Evolutionary conservation across 2,888 invertebrate species (phyloP), one percentile per base, ranked within the genome.

Genomic region (Euplexia lucipara): DNA sequence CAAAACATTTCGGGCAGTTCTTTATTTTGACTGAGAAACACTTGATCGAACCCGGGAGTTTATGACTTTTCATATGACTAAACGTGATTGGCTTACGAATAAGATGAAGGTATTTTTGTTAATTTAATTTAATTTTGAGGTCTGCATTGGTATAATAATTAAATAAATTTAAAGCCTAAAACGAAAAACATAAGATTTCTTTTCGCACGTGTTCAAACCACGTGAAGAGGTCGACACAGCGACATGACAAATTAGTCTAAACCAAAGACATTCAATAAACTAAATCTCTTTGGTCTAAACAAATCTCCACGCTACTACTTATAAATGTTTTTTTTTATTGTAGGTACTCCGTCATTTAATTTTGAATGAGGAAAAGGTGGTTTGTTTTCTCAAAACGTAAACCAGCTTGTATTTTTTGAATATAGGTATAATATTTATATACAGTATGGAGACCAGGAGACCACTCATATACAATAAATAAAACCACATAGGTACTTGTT

Each of bases 1-100:
- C 88, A 62, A 44, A 1, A 3, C 56, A 48, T 10, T 32, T 44
- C 83, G 82, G 89, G 10, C 34, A 64, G 44, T 56, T 63, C 75
- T 75, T 78, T 85, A 87, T 86, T 87, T 88, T 89, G 85, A 85
- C 87, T 83, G 82, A 75, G 82, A 86, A 86, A 84, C 85, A 82
- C 70, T 78, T 73, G 63, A 78, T 80, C 71, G 79, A 83, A 83
- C 88, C 88, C 83, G 85, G 87, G 67, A 70, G 69, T 71, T 66
- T 67, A 79, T 44, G 54, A 49, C 59, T 77, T 67, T 59, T 44
- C 16, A 34, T 42, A 41, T 54, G 64, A 69, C 54, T 56, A 42
- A 61, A 78, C 62, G 57, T 52, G 34, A 66, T 53, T 60, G 42
- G 49, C 45, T 48, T 37, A 45, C 7, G 8, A n/a, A 8, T 18